Evolutionary conservation across 2,113 vertebrate species (phyloP).

Genomic region (Brachypteracias leptosomus): DNA sequence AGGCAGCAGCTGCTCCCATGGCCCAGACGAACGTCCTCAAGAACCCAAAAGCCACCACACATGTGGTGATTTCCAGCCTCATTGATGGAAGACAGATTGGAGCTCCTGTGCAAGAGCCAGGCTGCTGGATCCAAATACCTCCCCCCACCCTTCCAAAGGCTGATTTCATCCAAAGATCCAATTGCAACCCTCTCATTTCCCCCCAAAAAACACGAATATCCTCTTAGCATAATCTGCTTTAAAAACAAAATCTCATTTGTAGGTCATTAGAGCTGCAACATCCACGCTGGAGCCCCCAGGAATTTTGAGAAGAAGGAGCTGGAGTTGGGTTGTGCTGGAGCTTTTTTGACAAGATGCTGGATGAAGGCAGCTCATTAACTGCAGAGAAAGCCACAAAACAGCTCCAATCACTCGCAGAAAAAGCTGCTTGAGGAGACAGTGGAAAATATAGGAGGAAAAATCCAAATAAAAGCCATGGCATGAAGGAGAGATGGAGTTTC

Average conservation of each 20-base stretch:
- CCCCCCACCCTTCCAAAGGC: background rate
- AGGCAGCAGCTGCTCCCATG: background rate
- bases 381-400: background rate
- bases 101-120: background rate
- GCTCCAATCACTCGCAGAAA: background rate
- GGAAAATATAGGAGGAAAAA: constrained; percentile 2
- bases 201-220: background rate
- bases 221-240: background rate
- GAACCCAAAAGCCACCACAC: background rate
- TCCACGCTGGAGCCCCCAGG: background rate
- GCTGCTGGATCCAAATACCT: background rate
- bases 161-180: constrained; percentile 28
- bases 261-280: background rate
- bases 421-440: background rate
- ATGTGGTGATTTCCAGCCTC: background rate
- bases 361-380: background rate
- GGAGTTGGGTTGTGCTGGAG: background rate
- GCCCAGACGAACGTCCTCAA: background rate
- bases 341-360: background rate
- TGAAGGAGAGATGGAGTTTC: background rate
- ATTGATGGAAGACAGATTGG: constrained; percentile 3
- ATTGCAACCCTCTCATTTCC: constrained; percentile 16
- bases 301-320: background rate
- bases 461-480: background rate
- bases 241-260: constrained; percentile 43